Base-by-base conservation (phyloP, 1,140 invertebrate species). In the Teleopsis dalmanni region DNA sequence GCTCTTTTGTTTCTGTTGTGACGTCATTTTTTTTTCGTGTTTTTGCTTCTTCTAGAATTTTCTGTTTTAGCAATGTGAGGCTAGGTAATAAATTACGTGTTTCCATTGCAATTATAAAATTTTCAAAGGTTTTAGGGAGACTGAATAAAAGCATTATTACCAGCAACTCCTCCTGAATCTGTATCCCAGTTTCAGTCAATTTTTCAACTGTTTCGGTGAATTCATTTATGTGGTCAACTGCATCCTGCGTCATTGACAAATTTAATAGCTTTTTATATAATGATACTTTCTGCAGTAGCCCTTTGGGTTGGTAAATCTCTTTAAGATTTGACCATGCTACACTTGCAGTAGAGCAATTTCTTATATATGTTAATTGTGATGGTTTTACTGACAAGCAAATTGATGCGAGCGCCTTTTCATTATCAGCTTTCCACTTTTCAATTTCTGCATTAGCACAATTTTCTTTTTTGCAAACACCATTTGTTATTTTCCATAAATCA, bases 31-130 rank as follows among this genome's bases (percentile, higher is more conserved):
- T 40, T 19, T 40, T 19, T 37, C 35, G 9, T 21, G 22, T 6
- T 23, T 35, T 37, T 16, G 31, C 36, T 16, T 47, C 45, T 14
- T 31, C 51, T 27, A 42, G 26, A 25, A 48, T 18, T 34, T 48
- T 43, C 1, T 14, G 27, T 14, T 38, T 44, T 19, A 52, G 19
- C 11, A 27, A 6, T 4, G 37, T 31, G 22, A 46, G 29, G 11
- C 3, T 6, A 16, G 47, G 47, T 10, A 48, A 19, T 9, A 16
- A 27, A 18, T 52, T 45, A 1, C 50, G 13, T 19, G 35, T 33
- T 23, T 47, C 50, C 7, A 52, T 38, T 23, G 26, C 50, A 11
- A 47, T 45, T 2, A 47, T 31, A 27, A 52, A 48, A 38, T 52
- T 47, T 31, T 52, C 50, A n/a, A 35, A 35, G 10, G 23, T 13